Evolutionary conservation across 2,797 vertebrate genomes (phyloP).

Genomic region (Scomberomorus guttatus): DNA sequence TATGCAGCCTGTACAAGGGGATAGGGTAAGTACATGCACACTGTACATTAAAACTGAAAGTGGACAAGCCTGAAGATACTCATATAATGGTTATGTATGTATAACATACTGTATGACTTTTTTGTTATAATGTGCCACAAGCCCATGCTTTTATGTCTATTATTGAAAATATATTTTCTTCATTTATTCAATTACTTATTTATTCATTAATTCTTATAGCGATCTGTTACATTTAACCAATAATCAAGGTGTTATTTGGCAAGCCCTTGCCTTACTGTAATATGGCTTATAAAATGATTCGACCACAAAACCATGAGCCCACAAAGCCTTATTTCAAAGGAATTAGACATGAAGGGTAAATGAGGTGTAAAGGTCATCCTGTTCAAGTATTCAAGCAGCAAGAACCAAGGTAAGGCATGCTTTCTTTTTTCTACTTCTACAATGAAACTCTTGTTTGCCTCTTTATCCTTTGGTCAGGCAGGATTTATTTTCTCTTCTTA

Average conservation of each 20-base stretch:
- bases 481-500: not conserved
- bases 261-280: not conserved
- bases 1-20: not conserved
- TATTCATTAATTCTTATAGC: not conserved
- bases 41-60: not conserved
- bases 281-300: not conserved
- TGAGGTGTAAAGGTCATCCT: not conserved
- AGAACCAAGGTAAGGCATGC: not conserved
- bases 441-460: not conserved
- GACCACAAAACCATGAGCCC: not conserved
- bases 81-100: no score
- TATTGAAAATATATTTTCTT: not conserved
- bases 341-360: not conserved
- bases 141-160: no score
- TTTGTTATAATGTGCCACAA: no score
- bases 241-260: no score
- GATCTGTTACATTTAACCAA: no score
- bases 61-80: no score
- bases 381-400: not conserved
- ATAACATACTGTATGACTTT: no score
- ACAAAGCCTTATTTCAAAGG: not conserved
- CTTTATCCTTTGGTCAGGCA: not conserved
- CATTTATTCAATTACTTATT: constrained; percentile 1
- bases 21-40: not conserved
- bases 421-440: not conserved